Conservation (phyloP, 2,113 vertebrate genomes). For the Corythornis vintsioides region DNA sequence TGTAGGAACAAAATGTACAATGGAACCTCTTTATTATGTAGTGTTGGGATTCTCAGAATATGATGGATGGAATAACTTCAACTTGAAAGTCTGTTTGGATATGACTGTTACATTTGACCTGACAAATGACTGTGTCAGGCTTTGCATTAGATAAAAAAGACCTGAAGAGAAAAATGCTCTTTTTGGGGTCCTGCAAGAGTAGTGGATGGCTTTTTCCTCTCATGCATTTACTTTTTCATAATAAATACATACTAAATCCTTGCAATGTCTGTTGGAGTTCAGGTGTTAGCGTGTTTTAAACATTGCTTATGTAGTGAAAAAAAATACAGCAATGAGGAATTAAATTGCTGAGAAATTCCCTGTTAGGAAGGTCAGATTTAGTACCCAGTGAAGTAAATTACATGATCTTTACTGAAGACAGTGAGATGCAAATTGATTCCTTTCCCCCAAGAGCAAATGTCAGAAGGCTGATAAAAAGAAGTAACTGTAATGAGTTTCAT, state of each 20-base stretch:
- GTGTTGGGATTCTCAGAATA: neutral
- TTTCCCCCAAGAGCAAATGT: neutral
- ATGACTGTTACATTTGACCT: neutral
- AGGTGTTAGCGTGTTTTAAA: neutral
- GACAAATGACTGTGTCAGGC: neutral
- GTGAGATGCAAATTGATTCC: neutral
- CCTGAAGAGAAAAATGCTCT: neutral
- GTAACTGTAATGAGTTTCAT: neutral
- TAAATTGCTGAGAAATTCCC: neutral
- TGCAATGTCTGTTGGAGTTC: neutral
- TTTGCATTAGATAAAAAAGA: neutral
- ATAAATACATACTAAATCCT: neutral
- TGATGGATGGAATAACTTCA: neutral
- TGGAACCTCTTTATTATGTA: neutral
- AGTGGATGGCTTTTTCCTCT: neutral
- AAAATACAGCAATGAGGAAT: neutral
- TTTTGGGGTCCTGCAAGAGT: neutral
- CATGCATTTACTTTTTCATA: neutral
- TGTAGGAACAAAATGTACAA: neutral
- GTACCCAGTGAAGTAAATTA: neutral
- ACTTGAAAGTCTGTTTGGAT: neutral
- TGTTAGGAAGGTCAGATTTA: neutral
- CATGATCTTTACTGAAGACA: neutral
- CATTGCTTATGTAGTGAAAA: neutral
- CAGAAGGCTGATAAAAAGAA: neutral